A percentile compares a stretch with the other conserved stretches of the same genome.
phyloP scores from a whole-genome alignment of 2,888 invertebrate species.

The Ennomos quercinarius region DNA sequence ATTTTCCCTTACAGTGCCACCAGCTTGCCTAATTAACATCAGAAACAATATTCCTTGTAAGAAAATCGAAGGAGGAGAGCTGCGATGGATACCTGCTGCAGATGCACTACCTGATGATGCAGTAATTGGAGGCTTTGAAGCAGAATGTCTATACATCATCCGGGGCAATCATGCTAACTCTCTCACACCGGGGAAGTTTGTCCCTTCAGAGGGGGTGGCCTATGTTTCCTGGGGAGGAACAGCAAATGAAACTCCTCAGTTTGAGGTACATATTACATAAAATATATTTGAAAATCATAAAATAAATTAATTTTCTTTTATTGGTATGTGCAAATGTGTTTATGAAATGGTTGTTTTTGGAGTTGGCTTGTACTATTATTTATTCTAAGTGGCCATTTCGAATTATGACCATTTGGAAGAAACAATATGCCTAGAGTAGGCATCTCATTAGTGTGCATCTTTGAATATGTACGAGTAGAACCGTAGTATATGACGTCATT shows the following conservation, averaged over 20 bases:
- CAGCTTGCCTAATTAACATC: constrained; percentile 39
- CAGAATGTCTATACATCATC: constrained; percentile 87
- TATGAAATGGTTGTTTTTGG: no score
- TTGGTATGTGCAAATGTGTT: no score
- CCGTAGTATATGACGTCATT: no score
- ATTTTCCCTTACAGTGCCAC: constrained; percentile 49
- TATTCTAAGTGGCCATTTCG: no score
- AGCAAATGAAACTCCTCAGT: constrained; percentile 88
- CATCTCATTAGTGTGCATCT: no score
- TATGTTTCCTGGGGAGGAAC: constrained; percentile 92
- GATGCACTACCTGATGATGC: constrained; percentile 89
- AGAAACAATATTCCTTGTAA: constrained; percentile 7
- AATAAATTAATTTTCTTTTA: no score
- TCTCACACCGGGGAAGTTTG: constrained; percentile 92
- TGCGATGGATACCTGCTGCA: constrained; percentile 87
- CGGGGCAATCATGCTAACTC: constrained; percentile 89
- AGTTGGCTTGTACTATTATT: no score
- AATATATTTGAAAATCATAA: no score
- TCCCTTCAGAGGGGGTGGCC: constrained; percentile 88
- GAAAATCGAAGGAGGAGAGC: constrained; percentile 67
- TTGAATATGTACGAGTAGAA: no score
- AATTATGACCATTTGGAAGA: no score
- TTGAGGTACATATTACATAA: constrained; percentile 79
- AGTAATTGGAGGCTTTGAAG: constrained; percentile 87
- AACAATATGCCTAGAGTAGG: no score